These are phyloP conservation scores for Scophthalmus maximus DNA, from an alignment of 2,113 vertebrate genomes.

Conservation along the genomic window DNA sequence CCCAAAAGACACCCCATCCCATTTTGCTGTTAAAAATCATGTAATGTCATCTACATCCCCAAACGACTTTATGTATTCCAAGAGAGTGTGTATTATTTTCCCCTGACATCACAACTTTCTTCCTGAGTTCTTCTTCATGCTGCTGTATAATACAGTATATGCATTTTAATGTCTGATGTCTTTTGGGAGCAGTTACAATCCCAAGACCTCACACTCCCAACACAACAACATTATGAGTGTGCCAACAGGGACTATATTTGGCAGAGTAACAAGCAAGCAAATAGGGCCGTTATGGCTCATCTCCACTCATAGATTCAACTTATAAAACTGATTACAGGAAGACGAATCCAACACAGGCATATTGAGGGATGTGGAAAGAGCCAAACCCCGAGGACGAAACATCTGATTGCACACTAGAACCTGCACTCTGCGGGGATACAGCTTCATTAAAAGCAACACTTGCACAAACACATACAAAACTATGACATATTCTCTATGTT, in stretches of 20 bases:
- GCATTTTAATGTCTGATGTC: not conserved
- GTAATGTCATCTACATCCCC: not conserved
- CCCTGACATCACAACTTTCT: not conserved
- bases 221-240: constrained; percentile 14
- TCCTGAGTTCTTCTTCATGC: not conserved
- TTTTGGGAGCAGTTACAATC: not conserved
- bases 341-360: constrained; percentile 47
- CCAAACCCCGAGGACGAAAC: constrained; percentile 38
- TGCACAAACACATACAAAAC: not conserved
- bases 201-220: constrained; percentile 23
- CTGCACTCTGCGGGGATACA: not conserved
- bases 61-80: too few species aligned
- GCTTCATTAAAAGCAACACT: too few species aligned
- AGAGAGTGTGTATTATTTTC: not conserved
- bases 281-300: constrained; percentile 38
- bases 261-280: constrained; percentile 17
- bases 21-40: not conserved
- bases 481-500: not conserved
- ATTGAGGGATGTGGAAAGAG: constrained; percentile 36
- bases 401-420: constrained; percentile 45
- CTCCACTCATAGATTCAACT: constrained; percentile 29
- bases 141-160: not conserved
- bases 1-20: not conserved
- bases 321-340: constrained; percentile 52
- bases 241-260: constrained; percentile 29